Evolutionary conservation across 1,140 invertebrate species (phyloP).

Genomic region (Oryctes rhinoceros): DNA sequence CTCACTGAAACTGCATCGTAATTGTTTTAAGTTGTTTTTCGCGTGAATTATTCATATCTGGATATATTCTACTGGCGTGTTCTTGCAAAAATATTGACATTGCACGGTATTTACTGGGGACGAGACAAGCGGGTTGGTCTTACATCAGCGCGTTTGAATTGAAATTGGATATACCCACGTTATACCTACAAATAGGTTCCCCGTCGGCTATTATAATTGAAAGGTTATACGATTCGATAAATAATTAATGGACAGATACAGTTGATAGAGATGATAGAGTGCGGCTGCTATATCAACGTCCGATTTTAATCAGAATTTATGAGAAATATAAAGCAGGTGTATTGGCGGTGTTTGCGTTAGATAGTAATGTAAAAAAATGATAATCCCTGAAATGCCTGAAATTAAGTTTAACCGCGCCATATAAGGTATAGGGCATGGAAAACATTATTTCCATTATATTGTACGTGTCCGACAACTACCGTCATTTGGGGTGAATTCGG

Average conservation of each 20-base stretch:
- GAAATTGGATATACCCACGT: too few species aligned
- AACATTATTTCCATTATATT: too few species aligned
- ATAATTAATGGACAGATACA: not conserved
- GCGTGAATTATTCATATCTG: not conserved
- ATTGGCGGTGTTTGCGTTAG: constrained; percentile 23
- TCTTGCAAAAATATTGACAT: constrained; percentile 14
- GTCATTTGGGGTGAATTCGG: too few species aligned
- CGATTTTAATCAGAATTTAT: constrained; percentile 36
- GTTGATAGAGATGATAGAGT: not conserved
- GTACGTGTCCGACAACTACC: too few species aligned
- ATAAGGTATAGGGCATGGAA: not conserved
- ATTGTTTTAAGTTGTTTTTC: constrained; percentile 32
- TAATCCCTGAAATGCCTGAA: constrained; percentile 1
- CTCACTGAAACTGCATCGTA: not conserved
- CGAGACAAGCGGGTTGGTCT: not conserved
- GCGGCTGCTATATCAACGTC: not conserved
- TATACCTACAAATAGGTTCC: too few species aligned
- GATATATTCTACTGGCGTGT: not conserved
- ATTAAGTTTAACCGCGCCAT: not conserved
- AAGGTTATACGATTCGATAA: constrained; percentile 5
- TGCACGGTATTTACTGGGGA: not conserved
- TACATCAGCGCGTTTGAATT: too few species aligned
- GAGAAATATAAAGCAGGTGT: constrained; percentile 8
- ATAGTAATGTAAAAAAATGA: constrained; percentile 16
- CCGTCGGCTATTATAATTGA: not conserved